Conservation (phyloP, 2,113 vertebrate species). For the Eulemur macaco region DNA sequence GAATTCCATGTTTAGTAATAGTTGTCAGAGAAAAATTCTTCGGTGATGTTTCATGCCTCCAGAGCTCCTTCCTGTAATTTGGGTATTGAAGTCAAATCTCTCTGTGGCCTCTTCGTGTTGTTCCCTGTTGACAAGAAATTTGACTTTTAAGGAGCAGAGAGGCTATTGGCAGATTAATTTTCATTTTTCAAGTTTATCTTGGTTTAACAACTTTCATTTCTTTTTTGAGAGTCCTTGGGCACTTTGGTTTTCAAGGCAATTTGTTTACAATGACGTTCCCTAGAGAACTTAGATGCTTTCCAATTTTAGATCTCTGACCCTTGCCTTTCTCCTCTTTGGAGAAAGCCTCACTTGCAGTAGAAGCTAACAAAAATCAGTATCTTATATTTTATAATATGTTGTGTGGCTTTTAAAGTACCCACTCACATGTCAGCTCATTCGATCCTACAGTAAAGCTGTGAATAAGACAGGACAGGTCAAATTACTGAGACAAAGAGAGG, state of each 20-base stretch:
- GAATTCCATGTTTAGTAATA: conserved; percentile 51
- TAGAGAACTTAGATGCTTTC: conserved; percentile 14
- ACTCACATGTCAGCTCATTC: background rate
- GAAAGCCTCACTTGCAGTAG: background rate
- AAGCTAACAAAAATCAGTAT: background rate
- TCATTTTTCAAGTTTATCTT: conserved; percentile 55
- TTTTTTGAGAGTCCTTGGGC: background rate
- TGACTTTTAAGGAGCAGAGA: conserved; percentile 29
- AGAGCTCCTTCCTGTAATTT: background rate
- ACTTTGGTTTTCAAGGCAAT: conserved; percentile 35
- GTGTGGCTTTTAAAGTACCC: background rate
- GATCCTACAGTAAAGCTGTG: background rate
- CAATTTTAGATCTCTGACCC: background rate
- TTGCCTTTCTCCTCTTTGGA: conserved; percentile 34
- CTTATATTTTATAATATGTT: background rate
- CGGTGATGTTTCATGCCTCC: background rate
- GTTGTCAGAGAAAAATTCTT: conserved; percentile 51
- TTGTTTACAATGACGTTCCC: background rate
- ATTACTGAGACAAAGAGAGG: background rate
- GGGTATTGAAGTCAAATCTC: background rate
- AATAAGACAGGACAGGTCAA: background rate
- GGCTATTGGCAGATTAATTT: conserved; percentile 40
- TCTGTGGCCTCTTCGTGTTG: background rate
- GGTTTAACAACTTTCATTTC: conserved; percentile 7
- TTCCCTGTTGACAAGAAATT: conserved; percentile 8